Base-by-base conservation (phyloP, 2,888 invertebrate species). In the Pheosia gnoma region DNA sequence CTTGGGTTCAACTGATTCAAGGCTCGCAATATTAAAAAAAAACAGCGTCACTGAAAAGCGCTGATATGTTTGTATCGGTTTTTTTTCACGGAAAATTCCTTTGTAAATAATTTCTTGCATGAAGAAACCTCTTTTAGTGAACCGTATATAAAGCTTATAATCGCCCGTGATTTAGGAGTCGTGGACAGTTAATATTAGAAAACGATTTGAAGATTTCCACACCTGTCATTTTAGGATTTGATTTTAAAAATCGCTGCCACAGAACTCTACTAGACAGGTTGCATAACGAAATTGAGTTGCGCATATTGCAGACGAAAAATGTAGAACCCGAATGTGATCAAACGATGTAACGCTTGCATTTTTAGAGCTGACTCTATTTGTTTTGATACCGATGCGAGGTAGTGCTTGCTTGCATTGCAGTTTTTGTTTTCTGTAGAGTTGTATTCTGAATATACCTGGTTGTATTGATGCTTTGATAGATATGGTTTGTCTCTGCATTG, bases 201-300 rank as follows among this genome's bases (percentile, higher is more conserved):
- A 25, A 25, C 25, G 25, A 25, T 25, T 25, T 25, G 25, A 25
- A 25, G 25, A 2, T n/a, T n/a, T n/a, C n/a, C n/a, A 5, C n/a
- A 49, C n/a, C 49, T 49, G 3, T n/a, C n/a, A 36, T 25, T 52
- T 52, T 52, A 7, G 36, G 36, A 52, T 52, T 36, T 36, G 25
- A 52, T 52, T 52, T 49, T 25, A 36, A 52, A 51, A 52, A 52
- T 36, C 38, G 54, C 54, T 11, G n/a, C 7, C 55, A 39, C n/a
- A 3, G 39, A 38, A 39, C 6, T 8, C 39, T 13, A 25, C 10
- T 39, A 7, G 7, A n/a, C 10, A 8, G 38, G n/a, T 13, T 11
- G 39, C 55, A 37, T 39, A 39, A 13, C n/a, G n/a, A 39, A 55
- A 55, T 13, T 39, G 55, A 55, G 39, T 55, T 13, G 55, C 25